Base-by-base conservation (phyloP, 1,140 invertebrate species). In the Nasonia longicornis region DNA sequence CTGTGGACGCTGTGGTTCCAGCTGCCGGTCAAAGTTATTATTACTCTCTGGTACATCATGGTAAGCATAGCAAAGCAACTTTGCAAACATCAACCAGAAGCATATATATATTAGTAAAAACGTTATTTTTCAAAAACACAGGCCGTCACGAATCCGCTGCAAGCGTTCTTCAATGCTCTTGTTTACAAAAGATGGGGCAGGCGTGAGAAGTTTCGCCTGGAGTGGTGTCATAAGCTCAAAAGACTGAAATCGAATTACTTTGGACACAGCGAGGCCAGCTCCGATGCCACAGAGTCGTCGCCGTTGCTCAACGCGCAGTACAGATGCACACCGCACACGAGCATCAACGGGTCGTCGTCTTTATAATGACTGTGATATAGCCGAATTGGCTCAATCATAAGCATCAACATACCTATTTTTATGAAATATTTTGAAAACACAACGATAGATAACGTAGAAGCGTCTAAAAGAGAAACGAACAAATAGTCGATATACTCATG, bases 91-190 rank as follows among this genome's bases (percentile, higher is more conserved):
- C 22, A 11, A 67, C 26, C 26, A 67, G 64, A 31, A 67, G 22
- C 6, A 7, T 7, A 7, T 20, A 7, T 20, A 35, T 35, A 35
- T 20, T 7, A n/a, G 3, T 58, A 58, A 7, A 58, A n/a, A 66
- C n/a, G 20, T 67, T 26, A 29, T 67, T 29, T 10, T 67, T 67
- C 70, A 42, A 71, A 71, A 42, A 29, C 12, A 73, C 86, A 96
- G 95, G 96, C 95, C 22, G 91, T 95, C 29, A 91, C 95, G 77
- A 96, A 96, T 91, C 96, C 96, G 22, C 91, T 96, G 79, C 96
- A 96, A 92, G 95, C 95, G 20, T 92, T 96, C 75, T 92, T 96
- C 29, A 96, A 96, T 88, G 93, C 93, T 38, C 85, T 96, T 26
- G 95, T 96, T 0, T 96, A 96, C 85, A 91, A 95, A 81, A 92